Conservation (phyloP, 2,113 vertebrate species). For the Dasyornis broadbenti region DNA sequence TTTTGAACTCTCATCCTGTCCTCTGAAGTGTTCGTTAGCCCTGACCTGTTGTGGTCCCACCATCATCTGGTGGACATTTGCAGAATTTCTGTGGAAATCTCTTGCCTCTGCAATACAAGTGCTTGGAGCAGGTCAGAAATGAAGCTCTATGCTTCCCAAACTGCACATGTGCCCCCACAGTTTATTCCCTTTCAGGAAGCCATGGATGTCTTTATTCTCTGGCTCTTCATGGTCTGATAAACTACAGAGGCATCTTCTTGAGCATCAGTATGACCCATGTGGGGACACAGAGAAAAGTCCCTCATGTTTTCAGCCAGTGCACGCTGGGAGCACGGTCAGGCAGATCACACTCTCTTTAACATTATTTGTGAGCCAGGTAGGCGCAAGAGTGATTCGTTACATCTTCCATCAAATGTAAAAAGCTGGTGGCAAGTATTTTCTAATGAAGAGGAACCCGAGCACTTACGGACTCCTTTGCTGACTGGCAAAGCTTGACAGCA, state of each 20-base stretch:
- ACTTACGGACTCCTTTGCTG: not conserved
- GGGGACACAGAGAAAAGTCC: not conserved
- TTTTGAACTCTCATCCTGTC: not conserved
- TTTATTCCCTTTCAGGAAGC: not conserved
- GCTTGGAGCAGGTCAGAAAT: not conserved
- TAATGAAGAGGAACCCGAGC: not conserved
- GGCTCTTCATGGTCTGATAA: not conserved
- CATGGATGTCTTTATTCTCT: not conserved
- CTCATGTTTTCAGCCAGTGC: not conserved
- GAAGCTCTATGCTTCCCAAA: not conserved
- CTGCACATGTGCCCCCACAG: accelerated
- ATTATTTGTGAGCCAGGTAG: not conserved
- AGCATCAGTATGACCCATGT: not conserved
- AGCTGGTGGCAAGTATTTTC: not conserved
- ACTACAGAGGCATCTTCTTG: not conserved
- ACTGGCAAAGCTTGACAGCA: constrained; percentile 14
- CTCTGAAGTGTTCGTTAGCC: not conserved
- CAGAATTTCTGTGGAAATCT: not conserved
- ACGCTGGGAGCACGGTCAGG: not conserved
- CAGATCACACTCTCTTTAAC: not conserved
- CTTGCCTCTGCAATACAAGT: not conserved
- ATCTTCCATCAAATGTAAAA: not conserved
- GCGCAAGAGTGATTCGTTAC: not conserved
- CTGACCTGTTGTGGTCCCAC: not conserved
- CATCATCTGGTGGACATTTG: not conserved